phyloP scores from a whole-genome alignment of 1,140 invertebrate genomes.

The Bactericera cockerelli region DNA sequence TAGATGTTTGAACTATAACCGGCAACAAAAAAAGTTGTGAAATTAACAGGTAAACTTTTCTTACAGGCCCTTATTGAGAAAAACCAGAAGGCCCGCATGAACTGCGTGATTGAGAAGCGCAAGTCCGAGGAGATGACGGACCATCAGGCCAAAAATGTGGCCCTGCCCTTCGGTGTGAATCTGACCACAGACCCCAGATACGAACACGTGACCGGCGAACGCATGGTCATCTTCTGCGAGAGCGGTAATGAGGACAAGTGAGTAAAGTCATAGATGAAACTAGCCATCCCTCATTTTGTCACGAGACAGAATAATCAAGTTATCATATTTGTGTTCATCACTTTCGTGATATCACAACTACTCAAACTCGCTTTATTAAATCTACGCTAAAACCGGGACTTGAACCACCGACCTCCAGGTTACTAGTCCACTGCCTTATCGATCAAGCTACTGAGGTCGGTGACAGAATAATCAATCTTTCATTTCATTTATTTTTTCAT shows the following conservation, averaged over 20 bases:
- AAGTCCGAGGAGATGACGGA: slow-evolving; percentile 65
- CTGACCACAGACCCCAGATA: slow-evolving; percentile 53
- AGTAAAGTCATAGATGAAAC: not conserved
- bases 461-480: not conserved
- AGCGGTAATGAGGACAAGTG: slow-evolving; percentile 34
- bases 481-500: not conserved
- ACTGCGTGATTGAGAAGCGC: slow-evolving; percentile 72
- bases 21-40: too few relatives aligned
- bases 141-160: slow-evolving; percentile 46
- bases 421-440: too few relatives aligned
- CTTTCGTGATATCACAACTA: too few relatives aligned
- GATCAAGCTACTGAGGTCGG: too few relatives aligned
- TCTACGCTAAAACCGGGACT: too few relatives aligned
- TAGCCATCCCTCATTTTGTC: not conserved
- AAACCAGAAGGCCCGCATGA: slow-evolving; percentile 62
- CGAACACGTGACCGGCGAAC: slow-evolving; percentile 59
- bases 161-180: slow-evolving; percentile 42
- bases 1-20: too few relatives aligned
- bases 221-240: slow-evolving; percentile 72
- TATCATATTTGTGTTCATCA: too few relatives aligned
- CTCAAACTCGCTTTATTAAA: too few relatives aligned
- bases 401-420: too few relatives aligned
- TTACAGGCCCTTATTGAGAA: slow-evolving; percentile 49
- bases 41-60: too few relatives aligned
- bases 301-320: not conserved